Base-by-base conservation (phyloP, 2,113 vertebrate genomes). In the Corvus moneduloides region DNA sequence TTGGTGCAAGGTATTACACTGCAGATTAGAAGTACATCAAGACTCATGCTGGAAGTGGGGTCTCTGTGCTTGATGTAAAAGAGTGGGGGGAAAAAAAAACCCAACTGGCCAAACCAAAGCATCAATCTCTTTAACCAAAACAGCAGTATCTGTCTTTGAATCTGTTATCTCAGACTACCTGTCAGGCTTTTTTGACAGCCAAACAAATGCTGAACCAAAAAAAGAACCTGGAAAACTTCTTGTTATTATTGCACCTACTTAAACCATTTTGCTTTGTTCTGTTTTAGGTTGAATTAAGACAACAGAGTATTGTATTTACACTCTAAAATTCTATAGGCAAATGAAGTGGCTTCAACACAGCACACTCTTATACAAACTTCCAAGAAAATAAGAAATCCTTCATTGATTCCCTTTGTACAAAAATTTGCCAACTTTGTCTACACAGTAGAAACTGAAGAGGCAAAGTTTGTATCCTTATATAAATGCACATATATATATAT, bases 361-460 rank as follows among this genome's bases (percentile, higher is more conserved):
- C 41, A 84, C 59, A 81, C 80, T 91, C 88, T 95, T 87, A 92
- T 75, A 97, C 67, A 96, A 96, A 87, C 63, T 94, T 61, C 73
- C 54, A 55, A 94, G 88, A 94, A 97, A 96, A 93, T 92, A 97
- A 91, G 68, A 97, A 97, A 96, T 95, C 96, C 94, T 97, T 97
- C 94, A 92, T 89, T 97, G 96, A 97, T 89, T 97, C 96, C 96
- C 96, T 94, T 97, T 96, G 91, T 94, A 94, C 91, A 97, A 97
- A 98, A 94, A 95, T 86, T 82, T 96, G 96, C 94, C 94, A 95
- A 88, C 91, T 94, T 96, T 95, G 96, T 98, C 97, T 98, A 98
- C 96, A 98, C 78, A 91, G 98, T 98, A 98, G 97, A 98, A 97
- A 96, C 75, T 90, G 92, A 97, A 97, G 89, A 95, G 94, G 76